Conservation (phyloP, 2,113 vertebrate species). For the Spheniscus mendiculus region DNA sequence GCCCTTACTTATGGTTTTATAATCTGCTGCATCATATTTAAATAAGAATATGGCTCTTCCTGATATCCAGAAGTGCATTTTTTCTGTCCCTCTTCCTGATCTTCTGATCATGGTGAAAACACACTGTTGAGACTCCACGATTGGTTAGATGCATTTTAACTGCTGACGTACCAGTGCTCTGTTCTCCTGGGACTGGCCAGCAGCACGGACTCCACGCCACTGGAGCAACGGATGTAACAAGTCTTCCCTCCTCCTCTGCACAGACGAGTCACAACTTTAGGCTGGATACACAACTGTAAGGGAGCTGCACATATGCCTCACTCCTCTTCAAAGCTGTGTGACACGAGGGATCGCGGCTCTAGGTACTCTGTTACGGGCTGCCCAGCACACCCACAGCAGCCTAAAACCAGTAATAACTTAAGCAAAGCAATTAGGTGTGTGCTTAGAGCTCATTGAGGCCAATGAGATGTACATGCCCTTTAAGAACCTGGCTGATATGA, state of each 20-base stretch:
- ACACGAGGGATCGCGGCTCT: background rate
- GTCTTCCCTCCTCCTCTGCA: background rate
- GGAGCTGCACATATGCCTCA: background rate
- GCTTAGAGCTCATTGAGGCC: background rate
- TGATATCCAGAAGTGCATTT: background rate
- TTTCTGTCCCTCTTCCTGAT: background rate
- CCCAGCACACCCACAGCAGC: background rate
- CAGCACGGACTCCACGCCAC: accelerated
- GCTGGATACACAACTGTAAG: background rate
- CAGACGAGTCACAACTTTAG: background rate
- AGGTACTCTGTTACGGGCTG: background rate
- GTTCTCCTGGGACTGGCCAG: background rate
- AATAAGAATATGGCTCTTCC: background rate
- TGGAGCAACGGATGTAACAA: background rate
- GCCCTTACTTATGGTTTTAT: background rate
- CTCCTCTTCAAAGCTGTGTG: background rate
- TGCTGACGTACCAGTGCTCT: background rate
- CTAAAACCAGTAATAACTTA: background rate
- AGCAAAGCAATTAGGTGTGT: background rate
- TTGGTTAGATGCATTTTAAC: background rate
- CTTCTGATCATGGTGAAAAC: background rate
- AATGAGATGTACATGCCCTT: background rate
- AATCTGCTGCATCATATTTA: background rate
- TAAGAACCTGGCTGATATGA: background rate
- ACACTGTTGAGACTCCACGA: background rate